A percentile compares a stretch with the other conserved stretches of the same genome.
phyloP scores from a whole-genome alignment of 2,888 invertebrate genomes.

The Periphyllus acericola region DNA sequence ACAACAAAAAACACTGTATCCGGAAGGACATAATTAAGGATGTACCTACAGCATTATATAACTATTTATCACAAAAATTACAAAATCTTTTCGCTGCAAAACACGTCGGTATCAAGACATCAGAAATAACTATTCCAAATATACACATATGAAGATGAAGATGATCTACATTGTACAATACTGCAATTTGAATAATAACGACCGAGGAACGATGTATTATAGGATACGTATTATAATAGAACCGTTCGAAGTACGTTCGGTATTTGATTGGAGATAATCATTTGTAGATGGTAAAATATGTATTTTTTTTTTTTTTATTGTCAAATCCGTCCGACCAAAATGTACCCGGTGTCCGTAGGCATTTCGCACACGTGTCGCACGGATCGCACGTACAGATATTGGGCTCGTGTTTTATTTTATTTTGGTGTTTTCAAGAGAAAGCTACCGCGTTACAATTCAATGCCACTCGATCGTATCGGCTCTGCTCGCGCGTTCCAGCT shows the following conservation, averaged over 20 bases:
- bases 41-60: too few species aligned
- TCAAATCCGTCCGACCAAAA: background rate
- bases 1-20: too few species aligned
- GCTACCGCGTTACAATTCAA: background rate
- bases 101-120: too few species aligned
- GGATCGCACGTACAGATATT: background rate
- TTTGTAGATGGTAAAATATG: background rate
- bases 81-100: too few species aligned
- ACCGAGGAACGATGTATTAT: background rate
- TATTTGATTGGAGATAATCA: background rate
- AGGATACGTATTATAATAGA: background rate
- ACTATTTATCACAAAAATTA: too few species aligned
- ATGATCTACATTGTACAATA: too few species aligned
- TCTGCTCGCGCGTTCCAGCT: constrained; percentile 4
- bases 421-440: background rate
- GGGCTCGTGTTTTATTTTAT: background rate
- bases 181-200: background rate
- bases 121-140: too few species aligned
- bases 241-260: background rate
- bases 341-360: background rate
- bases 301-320: background rate
- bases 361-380: background rate
- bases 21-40: too few species aligned
- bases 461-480: constrained; percentile 12
- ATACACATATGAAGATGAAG: too few species aligned